Base-by-base conservation (phyloP, 2,113 vertebrate genomes). In the Callionymus lyra region DNA sequence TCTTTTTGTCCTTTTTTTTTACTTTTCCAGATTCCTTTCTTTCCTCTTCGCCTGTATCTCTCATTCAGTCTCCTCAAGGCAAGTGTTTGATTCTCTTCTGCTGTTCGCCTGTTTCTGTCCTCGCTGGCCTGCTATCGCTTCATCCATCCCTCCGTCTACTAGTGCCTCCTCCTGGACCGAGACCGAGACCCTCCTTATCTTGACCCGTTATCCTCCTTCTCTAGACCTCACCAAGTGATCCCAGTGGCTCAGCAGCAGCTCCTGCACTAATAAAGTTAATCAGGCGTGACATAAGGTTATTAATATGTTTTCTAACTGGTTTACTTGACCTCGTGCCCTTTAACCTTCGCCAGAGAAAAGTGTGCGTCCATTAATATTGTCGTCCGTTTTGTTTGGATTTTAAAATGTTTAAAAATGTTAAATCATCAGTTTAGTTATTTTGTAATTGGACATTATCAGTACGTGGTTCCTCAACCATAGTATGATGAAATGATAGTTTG, bases 41-140 rank as follows among this genome's bases (percentile, higher is more conserved):
- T 90, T 88, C 88, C 83, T 89, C 87, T 87, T 87, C 88, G 83
- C 87, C 88, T 88, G 89, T 92, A 88, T 90, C 89, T 90, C 84
- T 93, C 87, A 90, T 91, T 92, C 86, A 88, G 83, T 90, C 90
- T 86, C 84, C 88, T 86, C 87, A 93, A 92, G 90, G 90, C 90
- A 93, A 92, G 90, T 93, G 81, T 87, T 73, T 86, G 76, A 77
- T 86, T 88, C 85, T 87, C 78, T 86, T 87, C 68, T 72, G 68
- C 79, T 75, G 81, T 84, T 73, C 65, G 53, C 73, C 82, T 84
- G 78, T 71, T 76, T 38, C 57, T 50, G 50, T 56, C 63, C 63
- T 68, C 21, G 62, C 79, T 80, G 51, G 64, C 80, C 72, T 82
- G 78, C 80, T 61, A 71, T 65, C 65, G 36, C 36, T 38, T 16